Base-by-base conservation (phyloP, 2,113 vertebrate genomes). In the Physeter macrocephalus region DNA sequence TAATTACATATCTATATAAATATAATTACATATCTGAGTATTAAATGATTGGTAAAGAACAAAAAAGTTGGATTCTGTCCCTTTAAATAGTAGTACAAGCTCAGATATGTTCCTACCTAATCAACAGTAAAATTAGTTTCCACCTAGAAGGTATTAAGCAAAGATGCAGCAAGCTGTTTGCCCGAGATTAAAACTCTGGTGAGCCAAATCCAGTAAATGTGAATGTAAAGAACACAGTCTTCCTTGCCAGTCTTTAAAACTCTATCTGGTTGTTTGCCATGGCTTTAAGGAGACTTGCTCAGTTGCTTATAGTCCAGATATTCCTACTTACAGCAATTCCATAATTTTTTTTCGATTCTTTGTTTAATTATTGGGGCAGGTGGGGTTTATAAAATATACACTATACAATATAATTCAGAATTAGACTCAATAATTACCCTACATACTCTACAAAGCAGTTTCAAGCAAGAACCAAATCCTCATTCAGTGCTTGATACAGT, bases 121-220 rank as follows among this genome's bases (percentile, higher is more conserved):
- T 95, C 94, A 98, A 92, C 69, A 96, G 59, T 69, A 97, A 97
- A 98, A 97, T 98, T 96, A 96, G 67, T 95, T 97, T 98, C 90
- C 8, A 84, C 5, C 13, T 43, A 82, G 62, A 96, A 91, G 43
- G 64, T 61, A 66, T 93, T 96, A 86, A 66, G 86, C 88, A 95
- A 95, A 72, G 49, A 95, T 94, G 80, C 49, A 69, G 87, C 96
- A 91, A 85, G 31, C 78, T 97, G 86, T 95, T 97, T 98, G 54
- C 54, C 86, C 91, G 82, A 92, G 92, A 98, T 97, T 98, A 96
- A 85, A 97, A 95, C 23, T 90, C 92, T 71, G 78, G 80, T 41
- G 91, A 61, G 89, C 75, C 25, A 36, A 95, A 78, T 81, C 69
- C 83, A 78, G 74, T 29, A 74, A 94, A 49, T 69, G 71, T 90